Conservation (phyloP, 1,140 invertebrate species). For the Araneus ventricosus region DNA sequence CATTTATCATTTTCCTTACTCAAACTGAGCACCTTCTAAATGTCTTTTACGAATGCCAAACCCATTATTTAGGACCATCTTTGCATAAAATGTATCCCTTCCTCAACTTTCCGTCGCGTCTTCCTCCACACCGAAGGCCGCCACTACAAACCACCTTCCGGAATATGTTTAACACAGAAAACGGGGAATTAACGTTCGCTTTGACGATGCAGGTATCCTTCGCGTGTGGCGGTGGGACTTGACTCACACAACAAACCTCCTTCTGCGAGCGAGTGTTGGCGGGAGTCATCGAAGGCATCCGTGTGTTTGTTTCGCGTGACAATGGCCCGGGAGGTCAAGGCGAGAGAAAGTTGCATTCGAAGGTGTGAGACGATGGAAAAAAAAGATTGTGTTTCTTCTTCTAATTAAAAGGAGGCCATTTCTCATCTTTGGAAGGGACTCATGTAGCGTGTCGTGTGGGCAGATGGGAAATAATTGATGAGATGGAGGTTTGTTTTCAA, state of each 20-base stretch:
- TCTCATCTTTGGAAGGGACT: neutral
- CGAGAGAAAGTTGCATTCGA: neutral
- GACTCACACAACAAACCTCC: neutral
- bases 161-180: conserved; percentile 1
- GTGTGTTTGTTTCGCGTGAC: conserved; percentile 11
- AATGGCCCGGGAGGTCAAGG: conserved; percentile 10
- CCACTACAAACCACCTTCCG: neutral
- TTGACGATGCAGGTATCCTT: neutral
- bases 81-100: neutral
- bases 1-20: neutral
- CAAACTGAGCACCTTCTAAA: neutral
- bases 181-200: neutral
- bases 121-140: neutral
- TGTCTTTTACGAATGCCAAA: neutral
- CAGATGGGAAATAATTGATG: neutral
- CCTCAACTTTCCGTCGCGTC: neutral
- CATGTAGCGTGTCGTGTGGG: too few species aligned
- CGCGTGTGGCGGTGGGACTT: neutral
- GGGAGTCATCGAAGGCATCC: neutral
- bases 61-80: neutral
- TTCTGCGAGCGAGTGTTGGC: neutral
- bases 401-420: neutral
- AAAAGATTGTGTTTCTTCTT: neutral
- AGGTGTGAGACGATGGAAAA: neutral
- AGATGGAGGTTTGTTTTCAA: neutral